phyloP scores from a whole-genome alignment of 2,888 invertebrate species.

The Stenchaetothrips biformis region DNA sequence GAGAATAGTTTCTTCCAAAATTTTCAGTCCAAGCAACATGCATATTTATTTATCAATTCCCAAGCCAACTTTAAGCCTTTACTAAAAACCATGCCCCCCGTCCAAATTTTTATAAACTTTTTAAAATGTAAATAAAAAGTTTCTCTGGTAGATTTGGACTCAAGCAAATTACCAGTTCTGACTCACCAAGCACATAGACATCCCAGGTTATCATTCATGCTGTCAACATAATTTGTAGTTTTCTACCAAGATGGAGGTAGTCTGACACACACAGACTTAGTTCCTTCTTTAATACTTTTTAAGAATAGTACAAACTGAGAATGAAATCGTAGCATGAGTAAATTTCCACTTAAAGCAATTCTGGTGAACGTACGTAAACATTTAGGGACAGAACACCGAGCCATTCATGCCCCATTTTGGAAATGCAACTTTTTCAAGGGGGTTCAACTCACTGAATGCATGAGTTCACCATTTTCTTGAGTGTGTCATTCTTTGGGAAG shows the following conservation, averaged over 20 bases:
- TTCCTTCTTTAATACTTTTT: too few relatives aligned
- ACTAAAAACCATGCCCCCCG: too few relatives aligned
- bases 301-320: too few relatives aligned
- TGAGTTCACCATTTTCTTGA: slow-evolving; percentile 47
- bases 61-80: too few relatives aligned
- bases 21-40: neutral
- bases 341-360: neutral
- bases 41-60: neutral
- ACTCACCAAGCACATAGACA: neutral
- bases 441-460: neutral
- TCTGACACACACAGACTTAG: too few relatives aligned
- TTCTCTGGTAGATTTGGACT: neutral
- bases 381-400: neutral
- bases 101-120: neutral
- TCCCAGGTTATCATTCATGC: neutral
- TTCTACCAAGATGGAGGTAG: neutral
- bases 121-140: neutral
- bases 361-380: neutral
- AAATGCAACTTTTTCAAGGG: neutral
- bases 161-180: neutral
- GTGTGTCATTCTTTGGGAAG: slow-evolving; percentile 63
- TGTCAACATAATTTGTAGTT: neutral
- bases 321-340: too few relatives aligned
- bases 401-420: neutral
- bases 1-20: too few relatives aligned